phyloP scores from a whole-genome alignment of 2,888 invertebrate genomes.

The Agriopis leucophaearia region DNA sequence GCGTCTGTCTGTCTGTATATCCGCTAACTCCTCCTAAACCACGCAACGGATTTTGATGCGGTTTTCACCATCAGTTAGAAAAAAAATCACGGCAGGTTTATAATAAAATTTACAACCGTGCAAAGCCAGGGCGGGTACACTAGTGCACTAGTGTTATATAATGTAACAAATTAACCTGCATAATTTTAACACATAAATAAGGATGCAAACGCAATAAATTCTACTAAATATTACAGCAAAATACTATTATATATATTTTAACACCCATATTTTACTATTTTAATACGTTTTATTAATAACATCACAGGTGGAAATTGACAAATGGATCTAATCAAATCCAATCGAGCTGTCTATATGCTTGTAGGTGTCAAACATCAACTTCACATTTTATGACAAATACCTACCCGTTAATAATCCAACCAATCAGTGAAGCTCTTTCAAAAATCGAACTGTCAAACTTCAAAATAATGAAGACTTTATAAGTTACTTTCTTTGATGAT shows the following conservation, averaged over 20 bases:
- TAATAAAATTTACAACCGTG: too few relatives aligned
- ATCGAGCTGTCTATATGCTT: slow-evolving; percentile 49
- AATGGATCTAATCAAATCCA: slow-evolving; percentile 54
- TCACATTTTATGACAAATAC: slow-evolving; percentile 53
- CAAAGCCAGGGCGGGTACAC: too few relatives aligned
- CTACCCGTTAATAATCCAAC: slow-evolving; percentile 64
- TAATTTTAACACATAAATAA: background rate
- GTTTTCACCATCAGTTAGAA: too few relatives aligned
- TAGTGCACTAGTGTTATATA: too few relatives aligned
- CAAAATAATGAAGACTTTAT: slow-evolving; percentile 79
- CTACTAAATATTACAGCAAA: background rate
- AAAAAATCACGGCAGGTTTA: too few relatives aligned
- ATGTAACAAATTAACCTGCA: too few relatives aligned
- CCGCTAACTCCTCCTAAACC: too few relatives aligned
- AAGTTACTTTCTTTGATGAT: slow-evolving; percentile 76
- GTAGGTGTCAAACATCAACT: slow-evolving; percentile 55
- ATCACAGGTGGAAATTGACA: slow-evolving; percentile 55
- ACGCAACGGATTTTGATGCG: too few relatives aligned
- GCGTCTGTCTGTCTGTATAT: too few relatives aligned
- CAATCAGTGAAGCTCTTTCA: slow-evolving; percentile 63
- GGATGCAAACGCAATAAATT: background rate
- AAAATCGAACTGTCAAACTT: slow-evolving; percentile 81
- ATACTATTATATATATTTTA: background rate
- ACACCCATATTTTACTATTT: background rate
- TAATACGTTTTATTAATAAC: slow-evolving; percentile 4